A percentile compares a stretch with the other conserved stretches of the same genome.
phyloP scores from a whole-genome alignment of 2,113 vertebrate species.

The Dipodomys merriami region DNA sequence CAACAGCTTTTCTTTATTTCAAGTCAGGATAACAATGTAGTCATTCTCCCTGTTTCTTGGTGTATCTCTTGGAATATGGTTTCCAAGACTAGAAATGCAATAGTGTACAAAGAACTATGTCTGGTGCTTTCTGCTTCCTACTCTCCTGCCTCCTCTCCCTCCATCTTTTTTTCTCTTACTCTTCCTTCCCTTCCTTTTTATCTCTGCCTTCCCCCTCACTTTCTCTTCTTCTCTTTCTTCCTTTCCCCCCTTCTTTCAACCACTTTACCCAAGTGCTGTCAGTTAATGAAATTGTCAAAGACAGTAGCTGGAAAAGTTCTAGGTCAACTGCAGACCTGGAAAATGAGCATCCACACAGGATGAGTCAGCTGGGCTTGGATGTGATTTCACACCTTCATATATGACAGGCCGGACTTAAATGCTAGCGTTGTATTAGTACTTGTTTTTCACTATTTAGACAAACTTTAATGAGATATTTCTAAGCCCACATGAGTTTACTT shows the following conservation, averaged over 20 bases:
- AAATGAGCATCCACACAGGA: not conserved
- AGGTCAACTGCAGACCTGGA: not conserved
- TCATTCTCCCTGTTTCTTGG: not conserved
- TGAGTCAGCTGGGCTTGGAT: not conserved
- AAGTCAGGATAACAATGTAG: not conserved
- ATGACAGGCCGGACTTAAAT: slow-evolving; percentile 29
- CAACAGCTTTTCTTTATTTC: not conserved
- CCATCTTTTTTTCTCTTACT: not conserved
- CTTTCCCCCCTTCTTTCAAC: not conserved
- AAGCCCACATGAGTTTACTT: slow-evolving; percentile 54
- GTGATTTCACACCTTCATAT: not conserved
- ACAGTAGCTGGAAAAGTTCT: not conserved
- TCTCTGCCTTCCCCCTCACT: no score
- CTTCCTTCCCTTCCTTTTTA: not conserved
- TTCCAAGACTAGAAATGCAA: slow-evolving; percentile 17
- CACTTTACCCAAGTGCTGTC: not conserved
- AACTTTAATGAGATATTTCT: slow-evolving; percentile 60
- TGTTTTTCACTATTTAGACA: slow-evolving; percentile 51
- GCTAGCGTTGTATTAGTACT: not conserved
- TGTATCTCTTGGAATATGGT: not conserved
- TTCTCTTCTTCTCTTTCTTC: no score
- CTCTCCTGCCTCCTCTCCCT: no score
- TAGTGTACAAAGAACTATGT: no score
- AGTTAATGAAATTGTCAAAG: not conserved
- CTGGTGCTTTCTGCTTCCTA: no score